These are phyloP conservation scores for Rattus norvegicus DNA, from an alignment of 2,113 vertebrate species.

Conservation along the genomic window GRCr8 NC_086028.1:85049501-85050000, in stretches of 20 bases:
- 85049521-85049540: constrained; percentile 72
- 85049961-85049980: not conserved
- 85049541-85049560: not conserved
- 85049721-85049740: constrained; percentile 43
- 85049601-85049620: constrained; percentile 47
- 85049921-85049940: not conserved
- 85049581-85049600: constrained; percentile 10
- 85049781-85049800: constrained; percentile 49
- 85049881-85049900: constrained; percentile 42
- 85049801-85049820: not conserved
- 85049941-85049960: not conserved
- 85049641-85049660: constrained; percentile 56
- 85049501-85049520: constrained; percentile 72
- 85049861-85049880: not conserved
- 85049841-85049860: constrained; percentile 23
- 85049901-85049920: constrained; percentile 30
- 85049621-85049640: constrained; percentile 69
- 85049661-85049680: constrained; percentile 77
- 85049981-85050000: not conserved
- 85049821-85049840: constrained; percentile 23
- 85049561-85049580: constrained; percentile 7
- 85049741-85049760: constrained; percentile 65
- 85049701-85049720: constrained; percentile 62
- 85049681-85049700: constrained; percentile 53
- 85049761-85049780: constrained; percentile 32